Base-by-base conservation (phyloP, 2,888 invertebrate genomes). In the Gasteruption jaculator region DNA sequence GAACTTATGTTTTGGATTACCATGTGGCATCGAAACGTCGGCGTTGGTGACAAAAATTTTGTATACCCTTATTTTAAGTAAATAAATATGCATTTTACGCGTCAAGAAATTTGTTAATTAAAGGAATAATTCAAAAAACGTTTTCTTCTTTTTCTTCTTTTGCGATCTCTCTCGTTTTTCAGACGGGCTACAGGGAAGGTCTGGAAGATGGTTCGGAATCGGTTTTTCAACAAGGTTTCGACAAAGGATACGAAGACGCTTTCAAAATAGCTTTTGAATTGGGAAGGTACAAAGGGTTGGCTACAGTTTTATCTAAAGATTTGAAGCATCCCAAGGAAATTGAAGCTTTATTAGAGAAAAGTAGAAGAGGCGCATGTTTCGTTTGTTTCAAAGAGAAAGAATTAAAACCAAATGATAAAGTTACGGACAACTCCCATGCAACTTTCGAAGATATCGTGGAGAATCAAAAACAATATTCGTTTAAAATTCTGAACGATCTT, bases 181-280 rank as follows among this genome's bases (percentile, higher is more conserved):
- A 85, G 86, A 70, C 72, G 51, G 85, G 83, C 26, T 85, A 77
- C 56, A 76, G 78, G 57, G 83, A 87, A 65, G 87, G 87, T 15
- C 74, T 81, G 43, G 71, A 75, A 21, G 80, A 78, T 60, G 87
- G 86, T 1, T 74, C 79, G 48, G 74, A 78, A 12, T 68, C 76
- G 37, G 75, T 76, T 34, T 83, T 82, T 54, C 87, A 88, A 71
- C 61, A 73, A 14, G 79, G 82, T 60, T 88, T 88, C 63, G 82
- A 87, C 57, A 60, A 61, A 41, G 87, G 87, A 2, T 88, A 82
- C 61, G 67, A 70, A 43, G 78, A 81, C 58, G 87, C 85, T 2
- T 76, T 85, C 22, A 64, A 68, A 44, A 78, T 77, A 53, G 83
- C 81, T 11, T 75, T 82, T 40, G 59, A 74, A 42, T 54, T 85